Evolutionary conservation across 2,113 vertebrate species (phyloP), one percentile per base, ranked within the genome.

Genomic region (Podarcis cretensis): DNA sequence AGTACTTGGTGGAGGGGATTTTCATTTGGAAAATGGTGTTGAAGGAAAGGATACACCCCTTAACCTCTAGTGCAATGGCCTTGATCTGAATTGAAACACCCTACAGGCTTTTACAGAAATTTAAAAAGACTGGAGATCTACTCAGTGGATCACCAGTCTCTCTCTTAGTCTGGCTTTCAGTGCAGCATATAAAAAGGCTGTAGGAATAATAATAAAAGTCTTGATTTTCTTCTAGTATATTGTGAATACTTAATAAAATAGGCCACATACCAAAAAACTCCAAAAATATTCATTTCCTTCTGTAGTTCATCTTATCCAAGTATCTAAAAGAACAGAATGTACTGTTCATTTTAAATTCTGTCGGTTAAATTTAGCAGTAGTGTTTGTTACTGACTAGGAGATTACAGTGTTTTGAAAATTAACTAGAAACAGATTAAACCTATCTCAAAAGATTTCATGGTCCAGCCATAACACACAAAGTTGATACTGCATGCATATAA

Each of bases 341-440:
- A 69, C 2, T 40, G 5, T 63, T 92, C 14, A 80, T 48, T 9
- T 82, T 83, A 0, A 40, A 77, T 80, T 59, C 59, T 83, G 71
- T 0, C 21, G 69, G 4, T 87, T 83, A 59, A 86, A 74, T 23
- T 91, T 69, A 59, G 27, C 87, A 89, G 10, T 79, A 82, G 77
- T 78, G 37, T 87, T 78, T 79, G 23, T 85, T 85, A 25, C 35
- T 71, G 40, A 73, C 43, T 65, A 30, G 68, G 21, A 90, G 40
- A 59, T 86, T 81, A 32, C 27, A 77, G 16, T 69, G 79, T 76
- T 81, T 40, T 83, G 65, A 71, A 79, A 90, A 83, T 37, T 66
- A 89, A 89, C 80, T 93, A 85, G 40, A 59, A 92, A 90, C 32
- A 90, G 80, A 86, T 76, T 23, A 63, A 43, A 71, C 73, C 76